Evolutionary conservation across 2,113 vertebrate genomes (phyloP).

Genomic region (Stegastes partitus): DNA sequence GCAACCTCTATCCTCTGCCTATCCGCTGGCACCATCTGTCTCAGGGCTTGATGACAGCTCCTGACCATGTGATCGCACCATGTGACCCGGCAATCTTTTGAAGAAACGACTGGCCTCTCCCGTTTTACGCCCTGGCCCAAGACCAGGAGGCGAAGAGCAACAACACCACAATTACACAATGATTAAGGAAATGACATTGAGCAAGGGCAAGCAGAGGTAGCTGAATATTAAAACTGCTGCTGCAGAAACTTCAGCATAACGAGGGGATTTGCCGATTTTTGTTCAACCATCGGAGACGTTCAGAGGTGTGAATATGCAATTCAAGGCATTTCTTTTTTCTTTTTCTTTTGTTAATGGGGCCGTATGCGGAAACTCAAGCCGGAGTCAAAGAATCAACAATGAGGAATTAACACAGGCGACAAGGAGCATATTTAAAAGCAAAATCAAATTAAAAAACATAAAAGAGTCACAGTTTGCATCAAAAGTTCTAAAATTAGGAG

Average conservation of each 20-base stretch:
- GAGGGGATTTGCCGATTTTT: not conserved
- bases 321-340: not conserved
- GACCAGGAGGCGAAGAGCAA: conserved; percentile 40
- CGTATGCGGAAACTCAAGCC: no score
- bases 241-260: conserved; percentile 7
- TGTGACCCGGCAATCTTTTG: conserved; percentile 66
- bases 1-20: conserved; percentile 56
- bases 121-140: conserved; percentile 42
- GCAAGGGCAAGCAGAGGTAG: conserved; percentile 18
- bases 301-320: no score
- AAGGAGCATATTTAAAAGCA: not conserved
- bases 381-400: no score
- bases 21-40: conserved; percentile 79
- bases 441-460: no score
- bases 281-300: not conserved
- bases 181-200: conserved; percentile 13
- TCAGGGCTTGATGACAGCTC: conserved; percentile 72
- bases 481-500: no score
- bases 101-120: conserved; percentile 49
- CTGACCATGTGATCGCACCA: conserved; percentile 74
- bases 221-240: conserved; percentile 24
- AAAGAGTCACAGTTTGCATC: no score
- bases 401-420: not conserved
- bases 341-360: no score
- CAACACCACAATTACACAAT: conserved; percentile 37